A percentile compares a stretch with the other conserved stretches of the same genome.
These are phyloP conservation scores for Chymomyza costata DNA, from an alignment of 1,140 invertebrate species.

Conservation along the genomic window DNA sequence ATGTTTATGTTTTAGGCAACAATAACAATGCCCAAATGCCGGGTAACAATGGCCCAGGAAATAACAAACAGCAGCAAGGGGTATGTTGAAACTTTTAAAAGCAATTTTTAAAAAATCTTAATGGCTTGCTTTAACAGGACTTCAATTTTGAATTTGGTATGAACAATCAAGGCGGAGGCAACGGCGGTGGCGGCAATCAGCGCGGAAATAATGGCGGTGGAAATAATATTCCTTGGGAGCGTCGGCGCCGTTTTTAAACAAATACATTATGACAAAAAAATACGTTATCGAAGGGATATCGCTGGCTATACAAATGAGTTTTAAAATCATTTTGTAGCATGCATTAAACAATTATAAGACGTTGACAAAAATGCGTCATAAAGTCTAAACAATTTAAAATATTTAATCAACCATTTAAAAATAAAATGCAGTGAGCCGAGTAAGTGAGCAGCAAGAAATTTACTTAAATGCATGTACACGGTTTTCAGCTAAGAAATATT, in stretches of 20 bases:
- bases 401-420: too few relatives aligned
- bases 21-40: conserved; percentile 53
- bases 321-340: too few relatives aligned
- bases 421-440: too few relatives aligned
- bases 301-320: too few relatives aligned
- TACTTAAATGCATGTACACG: too few relatives aligned
- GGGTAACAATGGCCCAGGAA: conserved; percentile 43
- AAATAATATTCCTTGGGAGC: conserved; percentile 73
- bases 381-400: too few relatives aligned
- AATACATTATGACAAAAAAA: too few relatives aligned
- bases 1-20: conserved; percentile 9
- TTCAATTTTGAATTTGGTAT: conserved; percentile 74
- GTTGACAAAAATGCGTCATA: too few relatives aligned
- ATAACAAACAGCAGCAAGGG: conserved; percentile 44
- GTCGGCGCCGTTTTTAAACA: conserved; percentile 65
- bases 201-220: conserved; percentile 66
- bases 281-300: too few relatives aligned
- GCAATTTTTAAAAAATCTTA: conserved; percentile 55
- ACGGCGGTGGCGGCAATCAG: conserved; percentile 43
- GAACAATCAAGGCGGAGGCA: conserved; percentile 70
- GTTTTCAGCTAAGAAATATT: too few relatives aligned
- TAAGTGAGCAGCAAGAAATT: too few relatives aligned
- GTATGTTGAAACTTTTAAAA: conserved; percentile 36
- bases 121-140: conserved; percentile 62
- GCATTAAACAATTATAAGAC: too few relatives aligned